Evolutionary conservation across 2,797 vertebrate genomes (phyloP).

Genomic region (Pantherophis vulpinus): DNA sequence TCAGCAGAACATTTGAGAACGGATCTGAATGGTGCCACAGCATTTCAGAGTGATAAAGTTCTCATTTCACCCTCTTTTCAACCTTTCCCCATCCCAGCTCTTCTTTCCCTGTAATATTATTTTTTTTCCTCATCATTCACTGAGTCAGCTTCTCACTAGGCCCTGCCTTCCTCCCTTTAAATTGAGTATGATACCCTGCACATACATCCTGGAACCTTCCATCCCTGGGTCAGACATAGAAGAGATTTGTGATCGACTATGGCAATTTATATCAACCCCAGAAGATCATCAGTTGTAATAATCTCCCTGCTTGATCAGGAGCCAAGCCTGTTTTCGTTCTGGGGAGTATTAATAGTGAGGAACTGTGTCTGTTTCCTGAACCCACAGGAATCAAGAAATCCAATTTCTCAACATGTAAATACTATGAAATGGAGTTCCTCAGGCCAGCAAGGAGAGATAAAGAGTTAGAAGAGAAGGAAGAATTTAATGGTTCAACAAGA

Average conservation of each 20-base stretch:
- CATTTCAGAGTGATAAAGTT: neutral
- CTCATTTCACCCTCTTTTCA: neutral
- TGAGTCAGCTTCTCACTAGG: neutral
- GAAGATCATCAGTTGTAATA: neutral
- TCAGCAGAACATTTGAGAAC: neutral
- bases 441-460: neutral
- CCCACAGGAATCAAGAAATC: neutral
- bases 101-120: neutral
- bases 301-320: neutral
- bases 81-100: neutral
- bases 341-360: neutral
- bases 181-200: neutral
- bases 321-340: neutral
- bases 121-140: neutral
- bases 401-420: neutral
- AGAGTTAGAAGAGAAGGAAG: neutral
- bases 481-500: neutral
- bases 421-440: neutral
- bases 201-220: neutral
- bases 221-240: neutral
- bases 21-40: neutral
- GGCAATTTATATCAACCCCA: neutral
- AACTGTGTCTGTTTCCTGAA: neutral
- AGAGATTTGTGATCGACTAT: neutral
- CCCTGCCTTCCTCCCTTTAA: neutral